These are phyloP conservation scores for Bhutanitis thaidina DNA, from an alignment of 2,888 invertebrate species.

Conservation along the genomic window DNA sequence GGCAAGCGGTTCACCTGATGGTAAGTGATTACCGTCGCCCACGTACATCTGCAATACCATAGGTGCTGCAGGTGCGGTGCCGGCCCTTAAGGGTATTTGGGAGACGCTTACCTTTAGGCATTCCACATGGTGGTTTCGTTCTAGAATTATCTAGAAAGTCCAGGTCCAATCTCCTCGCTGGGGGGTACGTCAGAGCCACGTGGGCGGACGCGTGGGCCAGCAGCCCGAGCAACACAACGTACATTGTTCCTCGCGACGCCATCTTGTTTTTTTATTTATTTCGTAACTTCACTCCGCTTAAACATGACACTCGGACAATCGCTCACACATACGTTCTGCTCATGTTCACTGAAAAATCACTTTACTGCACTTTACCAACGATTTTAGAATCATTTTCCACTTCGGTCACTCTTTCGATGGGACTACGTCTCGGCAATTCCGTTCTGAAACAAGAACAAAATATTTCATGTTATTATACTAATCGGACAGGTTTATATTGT, in stretches of 20 bases:
- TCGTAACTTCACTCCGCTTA: neutral
- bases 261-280: slow-evolving; percentile 32
- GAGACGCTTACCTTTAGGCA: slow-evolving; percentile 91
- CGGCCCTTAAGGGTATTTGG: too few species aligned
- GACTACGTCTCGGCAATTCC: neutral
- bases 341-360: slow-evolving; percentile 6
- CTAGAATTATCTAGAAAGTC: slow-evolving; percentile 95
- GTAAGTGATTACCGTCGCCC: too few species aligned
- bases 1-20: too few species aligned
- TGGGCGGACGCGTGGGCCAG: slow-evolving; percentile 75
- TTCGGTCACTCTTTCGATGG: neutral
- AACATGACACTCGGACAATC: neutral
- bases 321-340: slow-evolving; percentile 1
- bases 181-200: slow-evolving; percentile 93
- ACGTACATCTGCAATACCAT: too few species aligned
- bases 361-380: neutral
- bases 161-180: slow-evolving; percentile 91
- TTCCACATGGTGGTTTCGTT: slow-evolving; percentile 95
- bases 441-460: slow-evolving; percentile 7
- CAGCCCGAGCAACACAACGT: slow-evolving; percentile 37
- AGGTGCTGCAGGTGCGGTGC: too few species aligned
- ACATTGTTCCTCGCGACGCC: slow-evolving; percentile 47
- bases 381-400: neutral
- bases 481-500: too few species aligned
- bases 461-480: neutral